phyloP scores from a whole-genome alignment of 2,888 invertebrate species.

The Pteria penguin region DNA sequence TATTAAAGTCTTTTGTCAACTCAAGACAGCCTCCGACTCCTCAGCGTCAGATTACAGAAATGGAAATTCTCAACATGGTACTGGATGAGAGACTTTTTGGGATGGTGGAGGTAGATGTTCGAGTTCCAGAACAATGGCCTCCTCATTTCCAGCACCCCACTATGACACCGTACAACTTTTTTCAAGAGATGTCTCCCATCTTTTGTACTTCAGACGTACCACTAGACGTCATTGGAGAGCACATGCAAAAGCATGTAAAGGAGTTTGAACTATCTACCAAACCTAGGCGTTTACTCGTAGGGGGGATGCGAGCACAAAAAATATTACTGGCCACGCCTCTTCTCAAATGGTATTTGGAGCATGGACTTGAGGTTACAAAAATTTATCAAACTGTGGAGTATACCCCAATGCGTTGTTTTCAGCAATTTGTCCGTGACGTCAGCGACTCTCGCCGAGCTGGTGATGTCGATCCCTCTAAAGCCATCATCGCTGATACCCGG shows the following conservation, averaged over 20 bases:
- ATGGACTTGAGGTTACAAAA: no score
- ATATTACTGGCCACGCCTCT: constrained; percentile 19
- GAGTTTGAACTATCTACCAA: background rate
- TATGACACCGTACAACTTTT: no score
- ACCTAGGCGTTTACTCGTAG: no score
- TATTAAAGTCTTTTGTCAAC: background rate
- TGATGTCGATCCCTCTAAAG: no score
- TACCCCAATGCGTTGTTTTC: no score
- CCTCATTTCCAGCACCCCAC: constrained; percentile 25
- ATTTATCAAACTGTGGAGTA: no score
- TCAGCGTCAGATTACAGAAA: constrained; percentile 23
- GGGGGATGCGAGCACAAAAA: constrained; percentile 43
- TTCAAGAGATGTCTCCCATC: background rate
- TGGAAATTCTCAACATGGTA: constrained; percentile 33
- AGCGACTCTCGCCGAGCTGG: no score
- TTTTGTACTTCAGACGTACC: constrained; percentile 1
- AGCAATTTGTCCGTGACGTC: no score
- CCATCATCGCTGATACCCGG: constrained; percentile 43
- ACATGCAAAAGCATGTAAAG: background rate
- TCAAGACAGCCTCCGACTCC: background rate
- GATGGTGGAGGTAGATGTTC: constrained; percentile 42
- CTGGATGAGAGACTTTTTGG: constrained; percentile 30
- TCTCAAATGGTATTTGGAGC: no score
- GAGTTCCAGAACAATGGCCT: constrained; percentile 36
- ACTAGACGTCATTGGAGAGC: no score